These are phyloP conservation scores for Megaceryle maxima DNA, from an alignment of 2,113 vertebrate genomes.

Conservation along the genomic window DNA sequence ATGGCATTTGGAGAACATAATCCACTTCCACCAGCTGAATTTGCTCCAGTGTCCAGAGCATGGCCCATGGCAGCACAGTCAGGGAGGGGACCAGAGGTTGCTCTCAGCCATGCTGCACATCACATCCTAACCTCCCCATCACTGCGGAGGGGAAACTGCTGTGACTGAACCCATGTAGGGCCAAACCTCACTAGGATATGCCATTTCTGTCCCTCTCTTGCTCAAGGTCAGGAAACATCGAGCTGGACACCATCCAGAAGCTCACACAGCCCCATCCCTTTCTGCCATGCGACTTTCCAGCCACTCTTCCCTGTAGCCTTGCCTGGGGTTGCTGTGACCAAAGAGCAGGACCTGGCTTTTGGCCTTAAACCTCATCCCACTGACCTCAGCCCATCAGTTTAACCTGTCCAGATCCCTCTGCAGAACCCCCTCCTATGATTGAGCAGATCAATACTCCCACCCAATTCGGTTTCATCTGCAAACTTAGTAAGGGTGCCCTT, in stretches of 20 bases:
- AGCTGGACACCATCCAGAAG: fast-evolving
- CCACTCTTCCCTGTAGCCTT: too few relatives aligned
- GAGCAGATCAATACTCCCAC: too few relatives aligned
- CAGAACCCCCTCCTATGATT: too few relatives aligned
- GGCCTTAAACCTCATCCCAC: too few relatives aligned
- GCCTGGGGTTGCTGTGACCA: too few relatives aligned
- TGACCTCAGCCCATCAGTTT: too few relatives aligned
- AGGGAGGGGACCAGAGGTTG: background rate
- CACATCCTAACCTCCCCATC: background rate
- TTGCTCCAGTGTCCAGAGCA: background rate
- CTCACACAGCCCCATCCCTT: background rate
- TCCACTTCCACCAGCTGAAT: background rate
- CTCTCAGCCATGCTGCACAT: background rate
- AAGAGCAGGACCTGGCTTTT: too few relatives aligned
- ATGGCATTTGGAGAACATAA: background rate
- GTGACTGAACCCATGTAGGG: background rate
- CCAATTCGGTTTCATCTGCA: too few relatives aligned
- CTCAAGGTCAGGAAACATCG: background rate
- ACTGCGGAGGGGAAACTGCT: background rate
- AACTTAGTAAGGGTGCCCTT: too few relatives aligned
- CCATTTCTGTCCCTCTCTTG: background rate
- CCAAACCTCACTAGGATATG: background rate
- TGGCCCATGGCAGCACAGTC: background rate
- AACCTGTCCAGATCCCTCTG: too few relatives aligned
- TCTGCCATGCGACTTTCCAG: background rate